A percentile compares a stretch with the other conserved stretches of the same genome.
Evolutionary conservation across 53 echinoderm and acorn worm species (phyloP).

Genomic region (Patiria pectinifera): DNA sequence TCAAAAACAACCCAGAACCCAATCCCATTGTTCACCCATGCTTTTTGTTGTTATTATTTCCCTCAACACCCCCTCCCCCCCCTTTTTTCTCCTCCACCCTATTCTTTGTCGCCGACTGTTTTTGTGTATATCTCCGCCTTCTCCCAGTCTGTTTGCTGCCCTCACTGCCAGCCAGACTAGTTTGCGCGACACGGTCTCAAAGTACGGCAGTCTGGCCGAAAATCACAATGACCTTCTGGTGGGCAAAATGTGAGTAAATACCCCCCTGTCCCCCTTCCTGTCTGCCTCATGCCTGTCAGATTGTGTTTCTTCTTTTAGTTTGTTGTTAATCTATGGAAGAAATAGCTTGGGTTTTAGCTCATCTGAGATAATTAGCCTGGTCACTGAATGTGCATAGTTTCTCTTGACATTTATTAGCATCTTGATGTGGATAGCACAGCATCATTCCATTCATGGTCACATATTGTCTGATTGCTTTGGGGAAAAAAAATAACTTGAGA

Average conservation of each 20-base stretch:
- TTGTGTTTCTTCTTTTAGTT: not conserved
- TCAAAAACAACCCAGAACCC: not conserved
- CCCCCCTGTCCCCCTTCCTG: not conserved
- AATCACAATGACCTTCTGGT: slow-evolving; percentile 95
- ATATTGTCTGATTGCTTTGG: not conserved
- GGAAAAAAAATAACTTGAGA: not conserved
- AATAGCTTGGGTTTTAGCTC: not conserved
- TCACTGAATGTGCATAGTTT: not conserved
- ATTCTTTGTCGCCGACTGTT: not conserved
- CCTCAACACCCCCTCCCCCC: not conserved
- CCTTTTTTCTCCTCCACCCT: not conserved
- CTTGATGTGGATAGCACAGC: not conserved
- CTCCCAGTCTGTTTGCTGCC: slow-evolving; percentile 94
- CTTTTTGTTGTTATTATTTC: slow-evolving; percentile 44
- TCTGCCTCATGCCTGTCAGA: not conserved
- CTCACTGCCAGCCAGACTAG: slow-evolving; percentile 93
- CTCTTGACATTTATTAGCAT: not conserved
- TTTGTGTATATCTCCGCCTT: slow-evolving; percentile 1
- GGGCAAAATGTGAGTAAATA: slow-evolving; percentile 94
- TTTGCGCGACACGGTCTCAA: slow-evolving; percentile 95
- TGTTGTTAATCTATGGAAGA: not conserved
- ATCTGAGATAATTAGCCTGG: not conserved
- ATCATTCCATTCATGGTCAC: not conserved
- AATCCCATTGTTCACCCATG: slow-evolving; percentile 34
- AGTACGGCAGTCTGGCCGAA: slow-evolving; percentile 96